A percentile compares a stretch with the other conserved stretches of the same genome.
Conservation (phyloP, 2,113 vertebrate genomes). For the Boulengeromyrus knoepffleri region DNA sequence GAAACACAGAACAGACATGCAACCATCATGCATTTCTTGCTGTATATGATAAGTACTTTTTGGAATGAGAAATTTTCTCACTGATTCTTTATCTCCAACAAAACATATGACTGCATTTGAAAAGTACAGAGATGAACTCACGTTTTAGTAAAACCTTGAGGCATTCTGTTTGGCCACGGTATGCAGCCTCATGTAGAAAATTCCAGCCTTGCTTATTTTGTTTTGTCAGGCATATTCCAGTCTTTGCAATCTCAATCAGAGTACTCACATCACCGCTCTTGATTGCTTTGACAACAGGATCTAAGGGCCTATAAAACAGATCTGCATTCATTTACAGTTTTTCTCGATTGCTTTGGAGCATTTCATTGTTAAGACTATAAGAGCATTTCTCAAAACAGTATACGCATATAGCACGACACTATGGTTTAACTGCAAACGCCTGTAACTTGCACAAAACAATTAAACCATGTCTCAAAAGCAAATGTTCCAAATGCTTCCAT, state of each 20-base stretch:
- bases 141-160: conserved; percentile 64
- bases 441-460: neutral
- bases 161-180: conserved; percentile 65
- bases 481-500: no score
- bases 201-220: conserved; percentile 69
- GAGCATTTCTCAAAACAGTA: neutral
- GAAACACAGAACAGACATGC: neutral
- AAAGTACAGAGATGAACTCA: conserved; percentile 22
- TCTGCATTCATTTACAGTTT: conserved; percentile 11
- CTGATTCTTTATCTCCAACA: neutral
- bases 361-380: neutral
- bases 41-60: neutral
- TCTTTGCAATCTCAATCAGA: conserved; percentile 37
- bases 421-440: neutral
- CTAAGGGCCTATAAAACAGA: conserved; percentile 51
- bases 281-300: conserved; percentile 64
- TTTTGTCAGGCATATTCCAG: conserved; percentile 53
- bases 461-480: no score
- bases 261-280: conserved; percentile 32
- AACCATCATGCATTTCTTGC: neutral
- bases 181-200: conserved; percentile 69
- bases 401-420: neutral
- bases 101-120: neutral
- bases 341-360: neutral
- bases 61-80: neutral